phyloP scores from a whole-genome alignment of 2,113 vertebrate genomes.

The Scolopax mira region DNA sequence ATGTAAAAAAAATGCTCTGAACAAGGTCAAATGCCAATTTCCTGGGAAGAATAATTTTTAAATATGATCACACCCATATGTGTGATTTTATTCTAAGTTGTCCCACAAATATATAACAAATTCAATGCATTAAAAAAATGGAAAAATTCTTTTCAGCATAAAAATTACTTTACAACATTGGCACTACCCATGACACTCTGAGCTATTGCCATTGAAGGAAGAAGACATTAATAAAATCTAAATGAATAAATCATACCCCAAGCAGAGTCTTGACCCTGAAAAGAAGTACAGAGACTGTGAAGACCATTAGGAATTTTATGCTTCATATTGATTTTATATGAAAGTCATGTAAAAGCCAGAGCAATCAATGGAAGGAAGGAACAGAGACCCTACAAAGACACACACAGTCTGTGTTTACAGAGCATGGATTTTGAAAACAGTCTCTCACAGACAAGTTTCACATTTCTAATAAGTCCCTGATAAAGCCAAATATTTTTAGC shows the following conservation, averaged over 20 bases:
- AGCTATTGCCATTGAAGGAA: background rate
- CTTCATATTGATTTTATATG: background rate
- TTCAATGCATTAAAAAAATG: background rate
- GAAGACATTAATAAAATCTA: background rate
- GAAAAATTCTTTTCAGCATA: background rate
- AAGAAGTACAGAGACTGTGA: background rate
- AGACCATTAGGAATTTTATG: background rate
- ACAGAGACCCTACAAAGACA: background rate
- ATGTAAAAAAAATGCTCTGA: background rate
- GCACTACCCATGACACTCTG: rapidly evolving
- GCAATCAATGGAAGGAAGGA: background rate
- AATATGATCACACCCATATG: background rate
- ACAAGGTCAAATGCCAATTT: background rate
- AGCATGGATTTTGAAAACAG: background rate
- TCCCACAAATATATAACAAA: background rate
- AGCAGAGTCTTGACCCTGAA: background rate
- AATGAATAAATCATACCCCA: background rate
- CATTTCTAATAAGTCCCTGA: background rate
- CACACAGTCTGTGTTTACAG: background rate
- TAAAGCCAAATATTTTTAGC: background rate
- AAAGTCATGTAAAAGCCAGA: background rate
- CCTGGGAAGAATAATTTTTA: background rate
- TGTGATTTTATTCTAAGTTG: background rate
- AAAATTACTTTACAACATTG: background rate
- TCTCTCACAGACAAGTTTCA: background rate